These are phyloP conservation scores for Caracal caracal DNA, from an alignment of 2,113 vertebrate genomes.

Conservation along the genomic window DNA sequence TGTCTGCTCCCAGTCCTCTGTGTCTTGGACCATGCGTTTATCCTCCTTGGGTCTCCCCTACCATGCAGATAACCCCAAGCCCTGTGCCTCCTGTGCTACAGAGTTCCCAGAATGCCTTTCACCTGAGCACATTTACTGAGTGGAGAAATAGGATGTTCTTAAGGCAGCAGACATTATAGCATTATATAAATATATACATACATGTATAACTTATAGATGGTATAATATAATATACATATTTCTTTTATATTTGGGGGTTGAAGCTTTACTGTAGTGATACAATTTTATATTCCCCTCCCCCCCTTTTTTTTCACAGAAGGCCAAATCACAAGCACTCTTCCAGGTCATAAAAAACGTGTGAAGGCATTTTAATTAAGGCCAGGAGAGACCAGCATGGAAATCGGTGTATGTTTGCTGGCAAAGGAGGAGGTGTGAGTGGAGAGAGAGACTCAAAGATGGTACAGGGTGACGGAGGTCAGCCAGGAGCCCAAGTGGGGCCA, in stretches of 20 bases:
- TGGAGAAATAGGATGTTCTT: slow-evolving; percentile 9
- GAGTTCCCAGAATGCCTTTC: not conserved
- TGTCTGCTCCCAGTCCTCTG: not conserved
- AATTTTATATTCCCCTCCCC: not conserved
- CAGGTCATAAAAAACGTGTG: not conserved
- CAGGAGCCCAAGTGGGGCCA: not conserved
- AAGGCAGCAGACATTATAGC: not conserved
- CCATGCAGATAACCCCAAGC: not conserved
- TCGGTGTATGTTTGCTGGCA: not conserved
- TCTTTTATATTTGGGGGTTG: not conserved
- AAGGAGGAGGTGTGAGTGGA: not conserved
- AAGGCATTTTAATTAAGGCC: slow-evolving; percentile 40
- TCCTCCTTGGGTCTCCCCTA: not conserved
- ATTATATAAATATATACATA: not conserved
- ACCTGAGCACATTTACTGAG: not conserved
- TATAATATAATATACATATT: not conserved
- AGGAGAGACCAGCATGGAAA: not conserved
- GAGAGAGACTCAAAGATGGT: not conserved
- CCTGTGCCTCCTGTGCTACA: not conserved
- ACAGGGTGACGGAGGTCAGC: not conserved
- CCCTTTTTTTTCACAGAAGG: not conserved
- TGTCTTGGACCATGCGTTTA: not conserved
- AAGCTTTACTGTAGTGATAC: not conserved
- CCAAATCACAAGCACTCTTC: slow-evolving; percentile 1
- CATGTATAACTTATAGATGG: not conserved